These are phyloP conservation scores for Diorhabda sublineata DNA, from an alignment of 1,140 invertebrate genomes.

Conservation along the genomic window DNA sequence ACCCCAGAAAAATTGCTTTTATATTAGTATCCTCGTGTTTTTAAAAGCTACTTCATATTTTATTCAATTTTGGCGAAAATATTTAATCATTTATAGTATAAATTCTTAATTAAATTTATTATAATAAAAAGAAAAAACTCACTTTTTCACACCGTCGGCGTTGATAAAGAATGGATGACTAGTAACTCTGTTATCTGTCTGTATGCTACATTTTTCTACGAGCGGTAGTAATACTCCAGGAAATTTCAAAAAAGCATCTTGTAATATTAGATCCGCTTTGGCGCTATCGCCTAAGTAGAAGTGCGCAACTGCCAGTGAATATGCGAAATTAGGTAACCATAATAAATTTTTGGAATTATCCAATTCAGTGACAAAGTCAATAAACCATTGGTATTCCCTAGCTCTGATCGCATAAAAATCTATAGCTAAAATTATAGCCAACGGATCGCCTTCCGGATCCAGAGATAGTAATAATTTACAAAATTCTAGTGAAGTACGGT, in stretches of 20 bases:
- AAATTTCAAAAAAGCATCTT: slow-evolving; percentile 77
- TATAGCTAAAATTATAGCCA: slow-evolving; percentile 74
- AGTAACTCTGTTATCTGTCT: slow-evolving; percentile 61
- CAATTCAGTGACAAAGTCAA: slow-evolving; percentile 66
- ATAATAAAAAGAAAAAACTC: slow-evolving; percentile 20
- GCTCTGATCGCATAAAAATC: slow-evolving; percentile 84
- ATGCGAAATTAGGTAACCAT: slow-evolving; percentile 85
- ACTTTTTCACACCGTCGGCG: slow-evolving; percentile 33
- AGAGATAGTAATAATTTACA: slow-evolving; percentile 73
- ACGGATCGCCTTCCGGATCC: slow-evolving; percentile 79
- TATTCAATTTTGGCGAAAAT: no score
- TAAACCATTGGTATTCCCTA: slow-evolving; percentile 78
- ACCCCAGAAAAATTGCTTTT: no score
- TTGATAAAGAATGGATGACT: slow-evolving; percentile 51
- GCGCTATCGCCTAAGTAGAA: slow-evolving; percentile 54
- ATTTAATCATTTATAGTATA: no score
- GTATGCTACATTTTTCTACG: slow-evolving; percentile 73
- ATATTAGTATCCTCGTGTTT: no score
- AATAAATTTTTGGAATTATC: slow-evolving; percentile 65
- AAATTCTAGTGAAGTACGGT: slow-evolving; percentile 76
- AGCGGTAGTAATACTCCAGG: slow-evolving; percentile 70
- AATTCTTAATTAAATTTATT: background rate
- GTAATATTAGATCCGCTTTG: slow-evolving; percentile 55
- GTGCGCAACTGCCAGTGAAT: slow-evolving; percentile 75
- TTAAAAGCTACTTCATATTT: no score